phyloP scores from a whole-genome alignment of 1,140 invertebrate species.

The Acromyrmex heyeri region DNA sequence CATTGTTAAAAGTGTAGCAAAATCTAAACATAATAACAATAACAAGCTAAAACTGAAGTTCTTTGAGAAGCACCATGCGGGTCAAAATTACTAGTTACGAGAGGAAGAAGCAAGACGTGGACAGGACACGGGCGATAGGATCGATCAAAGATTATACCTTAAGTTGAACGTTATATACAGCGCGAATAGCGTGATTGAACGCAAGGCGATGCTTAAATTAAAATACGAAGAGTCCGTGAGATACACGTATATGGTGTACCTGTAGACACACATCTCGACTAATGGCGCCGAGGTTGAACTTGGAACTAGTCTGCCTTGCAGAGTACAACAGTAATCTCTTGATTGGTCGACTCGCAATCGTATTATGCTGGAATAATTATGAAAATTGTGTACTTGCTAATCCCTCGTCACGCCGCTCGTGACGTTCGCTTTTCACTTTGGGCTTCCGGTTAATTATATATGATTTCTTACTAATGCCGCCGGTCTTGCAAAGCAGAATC shows the following conservation, averaged over 20 bases:
- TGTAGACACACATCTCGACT: constrained; percentile 11
- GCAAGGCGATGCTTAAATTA: constrained; percentile 67
- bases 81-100: constrained; percentile 57
- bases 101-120: constrained; percentile 66
- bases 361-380: constrained; percentile 55
- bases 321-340: constrained; percentile 37
- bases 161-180: constrained; percentile 54
- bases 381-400: constrained; percentile 53
- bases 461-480: constrained; percentile 17
- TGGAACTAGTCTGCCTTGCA: constrained; percentile 40
- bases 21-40: constrained; percentile 48
- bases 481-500: background rate
- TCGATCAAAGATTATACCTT: constrained; percentile 73
- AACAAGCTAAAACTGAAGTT: constrained; percentile 35
- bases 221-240: constrained; percentile 48
- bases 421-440: background rate
- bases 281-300: constrained; percentile 42
- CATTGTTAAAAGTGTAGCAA: constrained; percentile 7
- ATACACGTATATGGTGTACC: constrained; percentile 6
- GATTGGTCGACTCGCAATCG: constrained; percentile 31
- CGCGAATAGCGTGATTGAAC: constrained; percentile 59
- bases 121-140: constrained; percentile 70
- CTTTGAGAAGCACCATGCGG: constrained; percentile 51
- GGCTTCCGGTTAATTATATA: constrained; percentile 8
- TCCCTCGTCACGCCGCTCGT: constrained; percentile 16